Evolutionary conservation across 2,888 invertebrate genomes (phyloP), one percentile per base, ranked within the genome.

Genomic region (Chloromyia formosa): DNA sequence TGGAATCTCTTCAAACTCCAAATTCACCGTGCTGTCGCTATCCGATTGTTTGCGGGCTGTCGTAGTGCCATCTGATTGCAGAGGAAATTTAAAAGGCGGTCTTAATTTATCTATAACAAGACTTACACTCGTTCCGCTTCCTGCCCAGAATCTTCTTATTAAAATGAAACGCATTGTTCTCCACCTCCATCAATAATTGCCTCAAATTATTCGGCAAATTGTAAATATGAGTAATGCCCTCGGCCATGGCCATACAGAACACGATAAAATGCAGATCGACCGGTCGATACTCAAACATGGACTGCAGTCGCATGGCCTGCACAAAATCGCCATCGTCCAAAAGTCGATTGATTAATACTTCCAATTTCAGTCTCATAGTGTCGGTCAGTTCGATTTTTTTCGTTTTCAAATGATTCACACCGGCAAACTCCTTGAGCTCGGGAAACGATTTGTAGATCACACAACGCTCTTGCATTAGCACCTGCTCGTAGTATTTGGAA

Each of bases 151-250:
- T 20, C 1, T 58, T 20, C 16, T 56, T 56, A 20, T 58, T 40
- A 18, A 58, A 71, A 16, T 18, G 56, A 40, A 56, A 42, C 2
- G 85, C 81, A 42, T 83, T 83, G 77, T 84, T 85, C 35, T 84
- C 83, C 5, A 85, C 83, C 69, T 85, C 86, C 22, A 81, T 82
- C 9, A 90, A 79, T 60, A 92, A 84, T 74, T 89, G 84, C 69
- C 90, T 87, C 80, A 93, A 88, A 80, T 92, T 90, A 62, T 87
- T 86, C 1, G 89, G 90, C 78, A 93, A 82, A 76, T 89, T 86
- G 77, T 86, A 85, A 1, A 89, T 88, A 72, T 85, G 85, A 4
- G 88, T 84, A 77, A 89, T 84, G 20, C 88, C 88, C 81, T 91
- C 91, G 5, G 89, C 90, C 78, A 91, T 82, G 23, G 87, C 87